These are phyloP conservation scores for Phrynocephalus versicolor DNA, from an alignment of 2,113 vertebrate species.

Conservation along the genomic window DNA sequence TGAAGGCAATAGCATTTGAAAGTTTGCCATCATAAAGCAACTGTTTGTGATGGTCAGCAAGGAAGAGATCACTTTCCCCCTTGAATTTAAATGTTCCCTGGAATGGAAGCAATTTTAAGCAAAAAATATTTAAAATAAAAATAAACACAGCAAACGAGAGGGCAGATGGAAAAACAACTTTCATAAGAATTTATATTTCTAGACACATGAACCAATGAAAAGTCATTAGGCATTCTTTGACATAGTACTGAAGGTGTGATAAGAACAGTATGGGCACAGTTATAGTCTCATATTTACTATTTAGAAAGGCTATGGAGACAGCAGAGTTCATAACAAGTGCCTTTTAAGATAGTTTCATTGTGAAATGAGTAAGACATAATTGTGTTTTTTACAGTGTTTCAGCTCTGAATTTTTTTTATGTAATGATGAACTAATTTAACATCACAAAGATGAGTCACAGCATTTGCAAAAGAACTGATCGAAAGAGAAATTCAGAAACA, in stretches of 20 bases:
- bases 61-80: conserved; percentile 95
- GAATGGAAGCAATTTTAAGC: conserved; percentile 16
- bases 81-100: conserved; percentile 97
- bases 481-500: neutral
- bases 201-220: neutral
- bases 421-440: neutral
- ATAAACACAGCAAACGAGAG: neutral
- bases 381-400: neutral
- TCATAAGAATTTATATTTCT: neutral
- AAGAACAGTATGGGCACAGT: neutral
- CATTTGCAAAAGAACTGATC: neutral
- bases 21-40: conserved; percentile 95
- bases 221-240: neutral
- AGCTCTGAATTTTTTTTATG: neutral
- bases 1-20: conserved; percentile 89
- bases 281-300: neutral
- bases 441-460: neutral
- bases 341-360: neutral
- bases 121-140: neutral
- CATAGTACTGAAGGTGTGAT: neutral
- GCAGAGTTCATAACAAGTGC: neutral
- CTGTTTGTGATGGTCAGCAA: conserved; percentile 94
- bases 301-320: neutral
- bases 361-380: neutral
- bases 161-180: neutral